These are phyloP conservation scores for Mormyrops boulengeri DNA, from an alignment of 2,797 vertebrate genomes.

Conservation along the genomic window DNA sequence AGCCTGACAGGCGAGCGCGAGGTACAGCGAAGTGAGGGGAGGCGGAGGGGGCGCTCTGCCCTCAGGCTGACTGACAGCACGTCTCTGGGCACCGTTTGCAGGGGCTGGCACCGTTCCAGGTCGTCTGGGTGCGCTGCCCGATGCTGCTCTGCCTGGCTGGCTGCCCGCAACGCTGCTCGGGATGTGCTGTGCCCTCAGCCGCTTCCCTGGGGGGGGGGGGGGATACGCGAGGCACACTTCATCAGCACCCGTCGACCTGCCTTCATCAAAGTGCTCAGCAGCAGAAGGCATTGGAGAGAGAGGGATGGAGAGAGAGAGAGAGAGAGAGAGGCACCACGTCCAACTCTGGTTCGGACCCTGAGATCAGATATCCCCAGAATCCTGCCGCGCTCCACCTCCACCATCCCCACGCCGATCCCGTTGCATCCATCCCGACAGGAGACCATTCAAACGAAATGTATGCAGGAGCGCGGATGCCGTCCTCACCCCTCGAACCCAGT, in stretches of 20 bases:
- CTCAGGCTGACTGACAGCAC: conserved; percentile 25
- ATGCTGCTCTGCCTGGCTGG: conserved; percentile 23
- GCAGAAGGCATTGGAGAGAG: not conserved
- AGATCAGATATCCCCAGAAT: not conserved
- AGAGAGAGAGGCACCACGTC: not conserved
- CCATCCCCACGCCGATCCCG: not conserved
- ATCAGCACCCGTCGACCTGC: conserved; percentile 5
- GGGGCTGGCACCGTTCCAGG: conserved; percentile 27
- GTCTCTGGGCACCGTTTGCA: conserved; percentile 27
- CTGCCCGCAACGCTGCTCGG: conserved; percentile 13
- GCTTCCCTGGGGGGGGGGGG: not conserved
- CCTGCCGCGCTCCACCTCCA: not conserved
- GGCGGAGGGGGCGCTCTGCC: not conserved
- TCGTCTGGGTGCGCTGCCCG: conserved; percentile 26
- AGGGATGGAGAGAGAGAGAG: not conserved
- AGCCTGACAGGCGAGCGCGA: not conserved
- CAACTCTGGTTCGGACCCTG: not conserved
- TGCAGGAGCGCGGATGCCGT: not conserved
- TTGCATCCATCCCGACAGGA: not conserved
- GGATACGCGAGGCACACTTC: not conserved
- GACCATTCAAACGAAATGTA: not conserved
- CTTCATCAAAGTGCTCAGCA: conserved; percentile 1
- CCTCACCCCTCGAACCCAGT: not conserved
- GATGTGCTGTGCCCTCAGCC: conserved; percentile 27
- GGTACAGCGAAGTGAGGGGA: not conserved